Evolutionary conservation across 2,113 vertebrate species (phyloP).

Genomic region (Danionella cerebrum): DNA sequence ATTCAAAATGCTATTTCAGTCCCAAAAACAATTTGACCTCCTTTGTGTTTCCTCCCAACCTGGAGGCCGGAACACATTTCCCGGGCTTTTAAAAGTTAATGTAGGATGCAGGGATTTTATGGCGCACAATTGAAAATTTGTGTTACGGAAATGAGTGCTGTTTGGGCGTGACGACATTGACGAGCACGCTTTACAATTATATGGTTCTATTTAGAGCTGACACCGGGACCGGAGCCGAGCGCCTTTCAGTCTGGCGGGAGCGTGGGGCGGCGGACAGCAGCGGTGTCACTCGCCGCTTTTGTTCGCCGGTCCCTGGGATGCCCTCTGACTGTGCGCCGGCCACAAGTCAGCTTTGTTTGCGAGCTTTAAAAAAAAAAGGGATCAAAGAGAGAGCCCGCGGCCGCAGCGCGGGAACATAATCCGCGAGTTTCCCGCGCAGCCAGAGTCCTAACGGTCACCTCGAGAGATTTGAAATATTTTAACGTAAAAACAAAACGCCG

Average conservation of each 20-base stretch:
- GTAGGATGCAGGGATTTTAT: constrained; percentile 20
- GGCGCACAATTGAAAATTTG: constrained; percentile 15
- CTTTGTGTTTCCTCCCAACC: background rate
- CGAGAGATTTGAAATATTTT: too few species aligned
- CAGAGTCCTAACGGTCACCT: too few species aligned
- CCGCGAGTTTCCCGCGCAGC: constrained; percentile 17
- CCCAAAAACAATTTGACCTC: background rate
- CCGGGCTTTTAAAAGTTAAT: constrained; percentile 28
- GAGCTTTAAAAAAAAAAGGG: constrained; percentile 64
- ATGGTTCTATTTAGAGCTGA: constrained; percentile 37
- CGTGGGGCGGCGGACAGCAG: constrained; percentile 39
- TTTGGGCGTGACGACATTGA: constrained; percentile 33
- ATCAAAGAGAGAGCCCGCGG: constrained; percentile 70
- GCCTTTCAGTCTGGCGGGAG: constrained; percentile 16
- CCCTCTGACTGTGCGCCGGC: constrained; percentile 60
- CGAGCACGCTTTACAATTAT: constrained; percentile 41
- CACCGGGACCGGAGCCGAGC: constrained; percentile 33
- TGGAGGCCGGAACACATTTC: background rate
- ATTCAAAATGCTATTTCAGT: background rate
- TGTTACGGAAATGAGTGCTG: constrained; percentile 36
- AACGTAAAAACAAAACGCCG: too few species aligned
- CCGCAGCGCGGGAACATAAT: constrained; percentile 53
- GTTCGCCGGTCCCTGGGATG: constrained; percentile 54
- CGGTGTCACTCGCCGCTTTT: constrained; percentile 65
- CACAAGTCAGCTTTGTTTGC: constrained; percentile 74